Percentiles rank a stretch among this genome's conserved stretches.
phyloP scores from a whole-genome alignment of 2,113 vertebrate genomes.

The Acanthochromis polyacanthus region DNA sequence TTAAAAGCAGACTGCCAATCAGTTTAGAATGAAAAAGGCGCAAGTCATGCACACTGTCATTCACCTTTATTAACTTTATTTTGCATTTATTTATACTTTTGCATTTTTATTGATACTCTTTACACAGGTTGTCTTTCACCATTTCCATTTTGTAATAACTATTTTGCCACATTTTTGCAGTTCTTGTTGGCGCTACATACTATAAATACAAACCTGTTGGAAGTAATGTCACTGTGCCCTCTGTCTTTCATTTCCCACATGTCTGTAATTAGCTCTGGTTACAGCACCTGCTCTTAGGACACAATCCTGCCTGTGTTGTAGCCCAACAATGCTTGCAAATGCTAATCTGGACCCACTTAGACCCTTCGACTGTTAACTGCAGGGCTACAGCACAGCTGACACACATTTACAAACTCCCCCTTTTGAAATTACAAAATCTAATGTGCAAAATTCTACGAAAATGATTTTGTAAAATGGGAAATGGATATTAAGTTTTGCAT shows the following conservation, averaged over 20 bases:
- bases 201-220: conserved; percentile 16
- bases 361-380: not conserved
- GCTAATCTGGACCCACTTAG: not conserved
- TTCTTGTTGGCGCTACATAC: no score
- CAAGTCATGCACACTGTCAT: no score
- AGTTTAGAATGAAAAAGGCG: no score
- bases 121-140: no score
- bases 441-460: not conserved
- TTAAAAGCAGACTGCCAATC: no score
- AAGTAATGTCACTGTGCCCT: not conserved
- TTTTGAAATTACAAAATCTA: not conserved
- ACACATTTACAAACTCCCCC: not conserved
- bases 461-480: not conserved
- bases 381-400: not conserved
- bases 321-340: conserved; percentile 4
- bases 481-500: not conserved
- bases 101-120: no score
- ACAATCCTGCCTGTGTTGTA: conserved; percentile 8
- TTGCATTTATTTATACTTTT: no score
- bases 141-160: no score
- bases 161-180: no score
- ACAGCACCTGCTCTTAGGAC: conserved; percentile 22
- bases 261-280: conserved; percentile 48
- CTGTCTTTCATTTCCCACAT: conserved; percentile 25
- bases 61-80: no score